Evolutionary conservation across 2,797 vertebrate species (phyloP).

Genomic region (Cyprinella venusta): DNA sequence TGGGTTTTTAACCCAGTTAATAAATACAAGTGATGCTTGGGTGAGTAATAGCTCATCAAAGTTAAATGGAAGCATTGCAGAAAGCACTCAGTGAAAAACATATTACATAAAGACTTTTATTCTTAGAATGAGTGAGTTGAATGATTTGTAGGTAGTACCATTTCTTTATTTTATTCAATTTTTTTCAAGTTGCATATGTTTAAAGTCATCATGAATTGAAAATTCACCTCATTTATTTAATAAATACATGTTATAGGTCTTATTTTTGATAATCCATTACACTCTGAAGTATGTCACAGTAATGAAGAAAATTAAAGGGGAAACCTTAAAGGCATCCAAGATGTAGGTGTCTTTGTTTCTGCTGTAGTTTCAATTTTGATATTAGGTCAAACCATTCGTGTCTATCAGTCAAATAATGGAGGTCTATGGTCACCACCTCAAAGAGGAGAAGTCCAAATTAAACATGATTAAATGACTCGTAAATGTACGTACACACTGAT

Average conservation of each 20-base stretch:
- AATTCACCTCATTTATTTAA: background rate
- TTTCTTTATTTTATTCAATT: background rate
- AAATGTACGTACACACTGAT: too few species aligned
- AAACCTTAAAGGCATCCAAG: too few species aligned
- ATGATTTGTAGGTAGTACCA: background rate
- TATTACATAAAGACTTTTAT: background rate
- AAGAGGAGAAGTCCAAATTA: too few species aligned
- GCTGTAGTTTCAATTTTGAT: too few species aligned
- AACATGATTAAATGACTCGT: too few species aligned
- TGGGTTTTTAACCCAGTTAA: constrained; percentile 22
- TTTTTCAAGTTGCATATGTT: background rate
- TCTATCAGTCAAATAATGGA: too few species aligned
- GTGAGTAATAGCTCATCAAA: constrained; percentile 25
- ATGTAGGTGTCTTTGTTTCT: too few species aligned
- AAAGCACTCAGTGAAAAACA: background rate
- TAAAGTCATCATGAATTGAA: background rate
- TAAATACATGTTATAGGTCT: background rate
- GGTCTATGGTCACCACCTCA: too few species aligned
- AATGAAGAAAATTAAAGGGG: background rate
- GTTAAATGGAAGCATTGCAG: constrained; percentile 36
- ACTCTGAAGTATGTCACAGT: too few species aligned
- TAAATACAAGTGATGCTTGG: constrained; percentile 20
- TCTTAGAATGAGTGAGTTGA: background rate
- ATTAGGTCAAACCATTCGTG: too few species aligned
- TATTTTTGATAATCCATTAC: too few species aligned